These are phyloP conservation scores for Rugalucina vietnamica DNA, from an alignment of 2,888 invertebrate genomes.

Conservation along the genomic window DNA sequence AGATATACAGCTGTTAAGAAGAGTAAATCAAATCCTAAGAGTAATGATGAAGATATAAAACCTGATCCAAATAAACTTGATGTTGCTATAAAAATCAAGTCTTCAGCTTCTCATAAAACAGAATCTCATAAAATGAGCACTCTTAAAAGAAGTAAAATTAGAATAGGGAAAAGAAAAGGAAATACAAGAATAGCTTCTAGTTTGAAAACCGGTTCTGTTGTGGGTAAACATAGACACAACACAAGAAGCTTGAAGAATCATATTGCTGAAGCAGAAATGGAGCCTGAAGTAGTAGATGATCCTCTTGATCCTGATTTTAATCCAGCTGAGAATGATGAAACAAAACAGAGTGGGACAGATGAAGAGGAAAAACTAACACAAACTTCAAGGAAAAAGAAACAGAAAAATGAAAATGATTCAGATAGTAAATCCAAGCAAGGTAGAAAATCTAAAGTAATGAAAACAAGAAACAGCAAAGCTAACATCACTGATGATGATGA, in stretches of 20 bases:
- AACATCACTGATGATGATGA: background rate
- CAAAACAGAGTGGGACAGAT: background rate
- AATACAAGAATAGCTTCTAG: too few relatives aligned
- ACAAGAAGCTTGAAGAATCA: too few relatives aligned
- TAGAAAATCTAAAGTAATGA: background rate
- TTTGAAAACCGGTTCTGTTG: too few relatives aligned
- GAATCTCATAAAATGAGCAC: too few relatives aligned
- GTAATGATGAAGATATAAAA: background rate
- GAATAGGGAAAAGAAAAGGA: background rate
- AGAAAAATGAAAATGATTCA: background rate
- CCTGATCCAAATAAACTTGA: background rate
- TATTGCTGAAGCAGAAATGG: too few relatives aligned
- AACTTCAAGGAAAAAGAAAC: background rate
- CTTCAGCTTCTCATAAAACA: background rate
- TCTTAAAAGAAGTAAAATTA: background rate
- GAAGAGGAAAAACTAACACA: background rate
- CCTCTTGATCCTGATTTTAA: background rate
- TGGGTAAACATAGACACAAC: too few relatives aligned
- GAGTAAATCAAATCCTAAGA: background rate
- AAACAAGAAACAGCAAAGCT: background rate
- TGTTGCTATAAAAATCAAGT: background rate
- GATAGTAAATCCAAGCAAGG: background rate
- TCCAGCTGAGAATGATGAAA: background rate
- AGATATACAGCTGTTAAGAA: background rate
- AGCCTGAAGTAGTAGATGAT: background rate